These are phyloP conservation scores for Mustelus asterias DNA, from an alignment of 2,113 vertebrate species.

Conservation along the genomic window DNA sequence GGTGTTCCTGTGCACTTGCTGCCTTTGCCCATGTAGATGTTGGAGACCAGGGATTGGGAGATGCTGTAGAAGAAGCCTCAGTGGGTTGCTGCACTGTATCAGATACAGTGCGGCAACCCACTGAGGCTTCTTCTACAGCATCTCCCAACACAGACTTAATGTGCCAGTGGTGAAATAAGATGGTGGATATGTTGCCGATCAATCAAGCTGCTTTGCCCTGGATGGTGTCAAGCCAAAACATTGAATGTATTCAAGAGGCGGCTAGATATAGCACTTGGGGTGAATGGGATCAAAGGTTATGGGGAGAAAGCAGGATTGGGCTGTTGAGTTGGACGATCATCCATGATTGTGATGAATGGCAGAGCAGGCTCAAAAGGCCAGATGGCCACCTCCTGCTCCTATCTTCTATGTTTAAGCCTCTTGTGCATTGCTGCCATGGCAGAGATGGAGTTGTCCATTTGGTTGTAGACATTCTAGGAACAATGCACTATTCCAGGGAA, in stretches of 20 bases:
- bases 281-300: too few relatives aligned
- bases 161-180: background rate
- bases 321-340: too few relatives aligned
- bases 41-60: background rate
- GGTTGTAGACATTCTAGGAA: background rate
- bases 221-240: background rate
- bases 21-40: background rate
- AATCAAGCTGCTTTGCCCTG: background rate
- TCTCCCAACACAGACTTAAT: background rate
- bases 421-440: background rate
- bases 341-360: too few relatives aligned
- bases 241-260: too few relatives aligned
- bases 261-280: too few relatives aligned
- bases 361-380: too few relatives aligned
- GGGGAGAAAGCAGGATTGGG: too few relatives aligned
- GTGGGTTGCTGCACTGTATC: background rate
- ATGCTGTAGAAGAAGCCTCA: background rate
- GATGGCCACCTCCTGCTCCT: too few relatives aligned
- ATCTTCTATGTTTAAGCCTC: background rate
- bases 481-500: background rate
- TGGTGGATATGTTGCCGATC: background rate
- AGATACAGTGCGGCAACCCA: too few relatives aligned
- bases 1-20: background rate
- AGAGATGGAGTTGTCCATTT: background rate
- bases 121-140: too few relatives aligned